Evolutionary conservation across 2,888 invertebrate species (phyloP).

Genomic region (Cheilosia grossa): DNA sequence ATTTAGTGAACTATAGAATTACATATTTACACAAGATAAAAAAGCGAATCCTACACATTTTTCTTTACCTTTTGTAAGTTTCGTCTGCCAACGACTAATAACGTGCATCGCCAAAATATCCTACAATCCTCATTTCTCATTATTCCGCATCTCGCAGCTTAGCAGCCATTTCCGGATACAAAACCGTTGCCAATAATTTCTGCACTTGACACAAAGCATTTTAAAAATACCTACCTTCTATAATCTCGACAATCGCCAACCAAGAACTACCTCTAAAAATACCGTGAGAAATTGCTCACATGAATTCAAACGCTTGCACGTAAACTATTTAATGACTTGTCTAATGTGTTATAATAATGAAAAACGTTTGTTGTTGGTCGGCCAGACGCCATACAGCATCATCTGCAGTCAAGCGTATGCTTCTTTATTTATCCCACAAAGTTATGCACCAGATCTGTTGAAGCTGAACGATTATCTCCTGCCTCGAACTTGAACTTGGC

Average conservation of each 20-base stretch:
- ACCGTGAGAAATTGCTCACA: slow-evolving; percentile 61
- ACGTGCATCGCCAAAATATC: background rate
- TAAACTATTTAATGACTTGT: slow-evolving; percentile 70
- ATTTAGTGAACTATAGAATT: too few relatives aligned
- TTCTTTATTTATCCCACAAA: slow-evolving; percentile 60
- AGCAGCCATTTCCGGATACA: slow-evolving; percentile 58
- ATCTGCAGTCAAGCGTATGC: slow-evolving; percentile 50
- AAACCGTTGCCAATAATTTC: slow-evolving; percentile 62
- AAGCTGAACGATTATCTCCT: slow-evolving; percentile 54
- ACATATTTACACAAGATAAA: background rate
- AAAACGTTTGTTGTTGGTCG: slow-evolving; percentile 23
- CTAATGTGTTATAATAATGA: slow-evolving; percentile 54
- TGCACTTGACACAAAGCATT: slow-evolving; percentile 64
- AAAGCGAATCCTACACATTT: background rate
- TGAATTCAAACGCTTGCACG: slow-evolving; percentile 54
- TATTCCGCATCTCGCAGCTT: slow-evolving; percentile 17
- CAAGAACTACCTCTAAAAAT: slow-evolving; percentile 55
- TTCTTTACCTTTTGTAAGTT: background rate
- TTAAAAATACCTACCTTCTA: slow-evolving; percentile 28
- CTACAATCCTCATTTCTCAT: slow-evolving; percentile 7
- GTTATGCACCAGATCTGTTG: slow-evolving; percentile 11
- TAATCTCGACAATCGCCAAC: slow-evolving; percentile 23
- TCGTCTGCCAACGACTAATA: background rate
- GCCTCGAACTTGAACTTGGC: slow-evolving; percentile 82
- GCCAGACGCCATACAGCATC: slow-evolving; percentile 53